Conservation (phyloP, 2,113 vertebrate genomes). For the Anthoscopus minutus region DNA sequence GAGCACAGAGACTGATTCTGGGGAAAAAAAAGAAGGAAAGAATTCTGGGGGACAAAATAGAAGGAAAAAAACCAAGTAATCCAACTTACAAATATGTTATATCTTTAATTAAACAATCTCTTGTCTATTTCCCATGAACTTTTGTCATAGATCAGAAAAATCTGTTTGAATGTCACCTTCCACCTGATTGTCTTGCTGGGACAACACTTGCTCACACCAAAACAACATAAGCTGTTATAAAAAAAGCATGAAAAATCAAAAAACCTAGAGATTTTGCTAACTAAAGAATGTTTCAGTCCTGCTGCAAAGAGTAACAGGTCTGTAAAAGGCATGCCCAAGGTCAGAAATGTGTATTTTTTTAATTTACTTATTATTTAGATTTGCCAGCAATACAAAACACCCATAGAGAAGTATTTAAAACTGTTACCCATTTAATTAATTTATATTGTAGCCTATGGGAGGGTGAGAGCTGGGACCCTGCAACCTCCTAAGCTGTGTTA, state of each 20-base stretch:
- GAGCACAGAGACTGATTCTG: not conserved
- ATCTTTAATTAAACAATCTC: not conserved
- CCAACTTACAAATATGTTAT: not conserved
- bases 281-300: not conserved
- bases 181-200: not conserved
- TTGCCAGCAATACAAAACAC: not conserved
- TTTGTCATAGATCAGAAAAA: not conserved
- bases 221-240: not conserved
- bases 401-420: not conserved
- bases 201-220: not conserved
- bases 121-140: not conserved
- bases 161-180: not conserved
- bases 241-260: not conserved
- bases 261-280: not conserved
- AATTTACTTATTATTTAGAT: not conserved
- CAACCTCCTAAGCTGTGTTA: too few relatives aligned
- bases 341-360: not conserved
- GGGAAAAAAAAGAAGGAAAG: not conserved
- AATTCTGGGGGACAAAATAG: too few relatives aligned
- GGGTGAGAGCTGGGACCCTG: too few relatives aligned
- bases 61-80: not conserved
- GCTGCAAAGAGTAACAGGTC: not conserved
- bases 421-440: not conserved
- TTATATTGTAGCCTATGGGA: too few relatives aligned
- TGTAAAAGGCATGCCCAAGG: not conserved